Evolutionary conservation across 2,888 invertebrate species (phyloP), one percentile per base, ranked within the genome.

Genomic region (Calameuta pallipes): DNA sequence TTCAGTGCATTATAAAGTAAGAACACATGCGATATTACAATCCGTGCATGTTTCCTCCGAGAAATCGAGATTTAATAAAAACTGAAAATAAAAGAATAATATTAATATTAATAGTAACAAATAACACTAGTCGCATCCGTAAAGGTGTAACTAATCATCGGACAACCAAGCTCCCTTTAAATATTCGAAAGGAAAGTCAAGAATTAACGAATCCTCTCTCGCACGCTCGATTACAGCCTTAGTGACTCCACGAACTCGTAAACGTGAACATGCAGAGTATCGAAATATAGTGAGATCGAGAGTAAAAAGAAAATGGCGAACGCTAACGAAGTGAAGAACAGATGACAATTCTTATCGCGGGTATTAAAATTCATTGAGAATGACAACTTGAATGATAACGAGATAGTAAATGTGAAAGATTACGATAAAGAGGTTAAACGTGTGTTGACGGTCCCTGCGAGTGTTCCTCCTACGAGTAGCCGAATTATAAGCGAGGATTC

Each of bases 21-120:
- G 77, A 56, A 71, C 71, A 81, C 81, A 77, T 80, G 81, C 78
- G 79, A 79, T 78, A 80, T 81, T 79, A 80, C 77, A 82, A 81
- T 82, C 78, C 78, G 77, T 80, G 80, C 78, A 80, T 80, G 77
- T 81, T 73, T 78, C 74, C 56, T 78, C 70, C 71, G 74, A 76
- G 56, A 56, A 56, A 56, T 56, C 9, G 56, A 56, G 56, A 56
- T 56, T 23, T 56, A 23, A 56, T 23, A 4, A 23, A 56, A 56
- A 56, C 56, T 56, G 56, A 56, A 56, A 56, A 56, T 56, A 56
- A 56, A 56, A 23, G 56, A 56, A 23, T 56, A 56, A 56, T 56
- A 56, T 23, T 56, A 56, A 23, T 56, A 56, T 23, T 56, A 56
- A 56, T 56, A 2, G 9, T 9, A 23, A 41, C 15, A 15, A 56